Evolutionary conservation across 2,888 invertebrate genomes (phyloP), one percentile per base, ranked within the genome.

Genomic region (Phortica okadai): DNA sequence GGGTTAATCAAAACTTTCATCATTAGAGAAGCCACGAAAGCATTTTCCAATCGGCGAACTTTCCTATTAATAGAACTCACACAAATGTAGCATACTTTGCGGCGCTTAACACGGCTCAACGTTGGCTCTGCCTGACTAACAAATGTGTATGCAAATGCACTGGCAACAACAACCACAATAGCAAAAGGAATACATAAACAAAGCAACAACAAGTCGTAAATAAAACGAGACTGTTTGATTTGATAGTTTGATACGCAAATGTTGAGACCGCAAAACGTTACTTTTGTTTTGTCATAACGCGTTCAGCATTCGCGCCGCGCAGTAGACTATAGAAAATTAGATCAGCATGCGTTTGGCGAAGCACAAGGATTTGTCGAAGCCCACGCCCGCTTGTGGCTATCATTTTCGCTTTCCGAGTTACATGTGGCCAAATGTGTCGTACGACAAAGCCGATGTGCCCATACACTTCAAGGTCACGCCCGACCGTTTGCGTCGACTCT

Each of bases 401-500:
- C 77, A 74, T 8, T 85, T 85, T 74, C 84, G 85, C 7, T 88
- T 85, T 77, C 88, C 85, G 0, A 80, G 78, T 76, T 88, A 85
- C 50, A 88, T 85, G 85, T 85, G 82, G 58, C 84, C 82, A 16
- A 83, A 82, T 76, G 83, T 85, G 56, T 79, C 82, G 50, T 85
- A 85, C 54, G 74, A 89, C n/a, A 84, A 78, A 10, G 8, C 77
- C 10, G 87, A 86, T 73, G 78, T 88, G 6, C 85, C 90, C 0
- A 74, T 88, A 11, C 77, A 82, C 3, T 88, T 88, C 70, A 87
- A 82, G 56, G 79, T 82, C 4, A 90, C 92, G 0, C 89, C 94
- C 0, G 93, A 93, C 79, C 92, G 92, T 41, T 76, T 93, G 0
- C 88, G 93, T 0, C 92, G 92, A 0, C 77, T 91, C 0, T 85